Conservation (phyloP, 2,797 vertebrate species). For the Enteromius viviparus region DNA sequence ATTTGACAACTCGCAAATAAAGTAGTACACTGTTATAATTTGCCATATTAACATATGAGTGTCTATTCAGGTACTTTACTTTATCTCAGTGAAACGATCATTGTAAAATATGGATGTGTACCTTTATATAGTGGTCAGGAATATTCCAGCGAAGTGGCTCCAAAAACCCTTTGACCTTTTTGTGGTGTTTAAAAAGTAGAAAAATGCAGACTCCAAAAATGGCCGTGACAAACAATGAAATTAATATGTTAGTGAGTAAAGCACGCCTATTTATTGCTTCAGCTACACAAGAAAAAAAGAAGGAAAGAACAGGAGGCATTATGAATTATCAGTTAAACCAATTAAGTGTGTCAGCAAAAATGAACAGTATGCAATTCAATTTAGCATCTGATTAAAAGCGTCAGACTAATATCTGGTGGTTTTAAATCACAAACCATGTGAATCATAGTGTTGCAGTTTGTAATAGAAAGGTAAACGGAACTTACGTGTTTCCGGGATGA, state of each 20-base stretch:
- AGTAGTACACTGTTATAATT: neutral
- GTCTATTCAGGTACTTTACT: neutral
- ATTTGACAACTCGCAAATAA: neutral
- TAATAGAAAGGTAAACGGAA: neutral
- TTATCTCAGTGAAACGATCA: neutral
- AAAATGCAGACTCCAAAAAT: constrained; percentile 24
- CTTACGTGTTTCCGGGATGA: constrained; percentile 48
- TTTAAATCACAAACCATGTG: neutral
- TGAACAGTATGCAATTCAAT: neutral
- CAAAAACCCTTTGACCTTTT: neutral
- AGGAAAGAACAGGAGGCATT: neutral
- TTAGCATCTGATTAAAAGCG: neutral
- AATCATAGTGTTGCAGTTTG: neutral
- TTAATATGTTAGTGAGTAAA: neutral
- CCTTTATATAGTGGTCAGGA: neutral
- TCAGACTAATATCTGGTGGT: neutral
- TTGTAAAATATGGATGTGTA: neutral
- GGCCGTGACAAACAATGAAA: neutral
- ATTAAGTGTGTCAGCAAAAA: neutral
- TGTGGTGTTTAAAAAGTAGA: constrained; percentile 29
- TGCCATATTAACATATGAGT: neutral
- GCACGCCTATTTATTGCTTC: neutral
- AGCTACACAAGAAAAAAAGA: neutral
- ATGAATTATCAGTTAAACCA: neutral
- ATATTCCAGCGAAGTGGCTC: neutral